Base-by-base conservation (phyloP, 2,888 invertebrate genomes). In the Epistrophe grossulariae region DNA sequence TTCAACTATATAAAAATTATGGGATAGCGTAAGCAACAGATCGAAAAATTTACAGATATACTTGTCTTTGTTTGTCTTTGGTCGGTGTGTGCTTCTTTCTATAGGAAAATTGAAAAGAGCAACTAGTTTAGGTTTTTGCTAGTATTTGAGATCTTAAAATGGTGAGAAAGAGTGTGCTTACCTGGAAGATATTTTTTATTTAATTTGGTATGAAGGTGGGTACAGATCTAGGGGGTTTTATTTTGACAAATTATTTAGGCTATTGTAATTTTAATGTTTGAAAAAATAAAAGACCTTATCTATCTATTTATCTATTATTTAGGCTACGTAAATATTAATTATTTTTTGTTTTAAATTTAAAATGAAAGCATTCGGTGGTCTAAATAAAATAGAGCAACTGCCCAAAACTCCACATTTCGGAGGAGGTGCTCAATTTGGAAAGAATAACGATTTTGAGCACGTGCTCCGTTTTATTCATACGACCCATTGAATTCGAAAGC, bases 141-240 rank as follows among this genome's bases (percentile, higher is more conserved):
- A 43, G 70, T 66, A 40, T 79, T 35, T n/a, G 11, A 19, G 11
- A 19, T 50, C 77, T 77, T 40, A 11, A 81, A 68, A 57, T 52
- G 81, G 81, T 62, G 76, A 83, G 83, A 79, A 78, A 79, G 64
- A 79, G 64, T 76, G 73, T 60, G 24, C 19, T 59, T 84, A 78
- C 82, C 70, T 85, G 77, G 62, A 57, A 64, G 77, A 70, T 73
- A 3, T 35, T n/a, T 31, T 55, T 55, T 28, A 45, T 50, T 76
- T 28, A 45, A 35, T 76, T 76, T 17, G 7, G 52, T 28, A 17
- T 31, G 28, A 43, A 64, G 11, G 45, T 4, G 50, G 17, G 4
- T 28, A 45, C 60, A 45, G 85, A 85, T 31, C 52, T 82, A 82
- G 85, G 85, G 80, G 48, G 0, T 4, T 15, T 6, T 43, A 7